Conservation (phyloP, 1,140 invertebrate species). For the Paramacrobiotus metropolitanus region DNA sequence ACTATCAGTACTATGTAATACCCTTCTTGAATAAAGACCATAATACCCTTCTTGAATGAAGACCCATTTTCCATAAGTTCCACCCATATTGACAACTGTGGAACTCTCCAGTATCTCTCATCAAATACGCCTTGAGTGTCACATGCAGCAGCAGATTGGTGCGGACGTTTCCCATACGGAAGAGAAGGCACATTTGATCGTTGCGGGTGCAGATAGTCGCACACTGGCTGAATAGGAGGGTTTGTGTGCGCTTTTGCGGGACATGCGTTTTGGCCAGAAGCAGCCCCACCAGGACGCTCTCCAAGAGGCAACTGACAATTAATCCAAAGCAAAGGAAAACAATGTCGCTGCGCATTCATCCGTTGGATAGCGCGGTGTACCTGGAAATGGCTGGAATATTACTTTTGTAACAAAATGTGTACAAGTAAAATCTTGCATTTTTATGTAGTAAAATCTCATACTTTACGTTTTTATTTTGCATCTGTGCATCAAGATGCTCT, state of each 20-base stretch:
- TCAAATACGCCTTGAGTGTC: background rate
- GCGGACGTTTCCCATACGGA: constrained; percentile 88
- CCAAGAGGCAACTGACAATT: constrained; percentile 75
- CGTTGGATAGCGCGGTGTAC: constrained; percentile 50
- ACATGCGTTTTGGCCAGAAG: constrained; percentile 86
- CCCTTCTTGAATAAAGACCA: no score
- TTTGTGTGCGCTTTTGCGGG: constrained; percentile 84
- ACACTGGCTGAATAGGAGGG: constrained; percentile 71
- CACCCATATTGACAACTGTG: no score
- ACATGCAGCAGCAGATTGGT: constrained; percentile 19
- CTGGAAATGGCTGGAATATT: no score
- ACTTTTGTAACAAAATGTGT: no score
- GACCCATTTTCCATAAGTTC: no score
- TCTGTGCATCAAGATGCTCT: no score
- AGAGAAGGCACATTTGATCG: constrained; percentile 45
- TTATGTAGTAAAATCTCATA: no score
- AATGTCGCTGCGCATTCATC: constrained; percentile 88
- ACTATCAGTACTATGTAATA: no score
- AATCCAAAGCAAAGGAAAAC: constrained; percentile 88
- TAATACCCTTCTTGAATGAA: no score
- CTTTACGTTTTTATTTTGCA: no score
- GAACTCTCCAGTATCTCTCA: no score
- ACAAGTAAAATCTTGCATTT: no score
- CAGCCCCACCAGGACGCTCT: constrained; percentile 41
- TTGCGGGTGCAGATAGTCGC: constrained; percentile 66